A percentile compares a stretch with the other conserved stretches of the same genome.
Evolutionary conservation across 1,140 invertebrate species (phyloP).

Genomic region (Dreissena rostriformis): DNA sequence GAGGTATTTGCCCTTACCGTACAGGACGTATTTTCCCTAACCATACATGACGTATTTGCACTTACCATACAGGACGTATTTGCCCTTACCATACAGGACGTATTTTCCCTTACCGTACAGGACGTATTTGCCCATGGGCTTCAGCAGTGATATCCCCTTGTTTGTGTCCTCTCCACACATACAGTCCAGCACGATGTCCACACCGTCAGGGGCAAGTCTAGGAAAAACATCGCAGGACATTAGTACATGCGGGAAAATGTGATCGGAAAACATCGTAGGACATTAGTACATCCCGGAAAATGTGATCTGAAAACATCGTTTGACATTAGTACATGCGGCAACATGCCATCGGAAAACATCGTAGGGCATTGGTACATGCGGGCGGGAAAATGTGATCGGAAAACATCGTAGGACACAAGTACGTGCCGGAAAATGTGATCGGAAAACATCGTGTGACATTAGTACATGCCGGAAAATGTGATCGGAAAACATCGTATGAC

Average conservation of each 20-base stretch:
- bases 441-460: no score
- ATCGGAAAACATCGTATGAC: constrained; percentile 11
- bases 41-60: neutral
- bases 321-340: no score
- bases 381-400: no score
- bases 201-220: constrained; percentile 83
- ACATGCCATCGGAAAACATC: no score
- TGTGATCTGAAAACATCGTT: no score
- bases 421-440: no score
- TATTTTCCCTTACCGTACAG: constrained; percentile 87
- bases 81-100: neutral
- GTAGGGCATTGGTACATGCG: no score
- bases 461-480: no score
- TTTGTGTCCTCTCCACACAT: constrained; percentile 93
- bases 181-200: constrained; percentile 94
- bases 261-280: no score
- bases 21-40: neutral
- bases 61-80: neutral
- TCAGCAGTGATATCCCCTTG: constrained; percentile 90
- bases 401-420: no score
- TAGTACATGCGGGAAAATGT: no score
- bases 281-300: no score
- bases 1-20: neutral
- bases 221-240: constrained; percentile 5
- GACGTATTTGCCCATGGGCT: constrained; percentile 94